phyloP scores from a whole-genome alignment of 2,888 invertebrate genomes.

The Clistopyga incitator region DNA sequence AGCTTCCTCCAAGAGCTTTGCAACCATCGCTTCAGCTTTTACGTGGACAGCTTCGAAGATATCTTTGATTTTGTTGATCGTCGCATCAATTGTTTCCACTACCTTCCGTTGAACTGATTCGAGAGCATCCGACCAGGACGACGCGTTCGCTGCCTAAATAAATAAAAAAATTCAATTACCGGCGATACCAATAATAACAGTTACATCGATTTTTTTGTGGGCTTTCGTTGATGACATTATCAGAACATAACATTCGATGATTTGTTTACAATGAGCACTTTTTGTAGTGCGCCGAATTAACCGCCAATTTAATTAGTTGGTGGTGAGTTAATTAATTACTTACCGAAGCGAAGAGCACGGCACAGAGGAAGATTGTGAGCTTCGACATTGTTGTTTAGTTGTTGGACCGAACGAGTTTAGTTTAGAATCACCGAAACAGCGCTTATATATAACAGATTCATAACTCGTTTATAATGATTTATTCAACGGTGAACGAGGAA shows the following conservation, averaged over 20 bases:
- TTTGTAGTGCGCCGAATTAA: not conserved
- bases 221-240: not conserved
- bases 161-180: not conserved
- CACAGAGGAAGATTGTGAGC: conserved; percentile 64
- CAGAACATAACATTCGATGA: not conserved
- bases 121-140: conserved; percentile 24
- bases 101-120: conserved; percentile 53
- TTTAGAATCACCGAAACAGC: not conserved
- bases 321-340: conserved; percentile 63
- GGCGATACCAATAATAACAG: not conserved
- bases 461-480: not conserved
- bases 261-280: not conserved
- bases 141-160: conserved; percentile 34
- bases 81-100: conserved; percentile 56
- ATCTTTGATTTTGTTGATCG: conserved; percentile 53
- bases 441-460: conserved; percentile 53
- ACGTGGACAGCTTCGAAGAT: conserved; percentile 59
- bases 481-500: no score
- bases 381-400: conserved; percentile 68
- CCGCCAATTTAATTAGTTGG: not conserved
- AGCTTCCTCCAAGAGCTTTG: conserved; percentile 54
- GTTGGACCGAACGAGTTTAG: conserved; percentile 13
- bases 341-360: conserved; percentile 67
- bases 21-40: conserved; percentile 35
- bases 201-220: not conserved